These are phyloP conservation scores for Falcunculus frontatus DNA, from an alignment of 2,113 vertebrate species.

Conservation along the genomic window DNA sequence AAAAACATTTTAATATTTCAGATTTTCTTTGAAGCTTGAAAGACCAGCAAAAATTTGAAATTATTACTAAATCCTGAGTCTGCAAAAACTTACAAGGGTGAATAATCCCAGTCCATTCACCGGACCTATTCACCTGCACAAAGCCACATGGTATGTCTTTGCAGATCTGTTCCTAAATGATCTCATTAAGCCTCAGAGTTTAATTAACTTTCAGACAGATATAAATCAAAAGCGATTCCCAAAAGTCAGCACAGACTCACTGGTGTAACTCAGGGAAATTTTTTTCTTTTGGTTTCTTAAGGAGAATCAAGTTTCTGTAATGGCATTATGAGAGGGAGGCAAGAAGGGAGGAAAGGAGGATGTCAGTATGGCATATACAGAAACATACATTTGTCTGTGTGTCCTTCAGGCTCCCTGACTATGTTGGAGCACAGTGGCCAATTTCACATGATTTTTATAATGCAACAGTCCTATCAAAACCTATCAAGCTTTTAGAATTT, in stretches of 20 bases:
- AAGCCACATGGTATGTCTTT: neutral
- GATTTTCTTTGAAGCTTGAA: neutral
- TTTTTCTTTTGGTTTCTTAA: neutral
- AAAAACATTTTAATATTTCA: neutral
- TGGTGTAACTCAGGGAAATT: neutral
- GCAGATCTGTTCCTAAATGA: neutral
- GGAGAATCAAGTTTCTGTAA: neutral
- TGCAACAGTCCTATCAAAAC: neutral
- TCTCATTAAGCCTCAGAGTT: neutral
- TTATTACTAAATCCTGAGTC: neutral
- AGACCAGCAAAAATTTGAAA: neutral
- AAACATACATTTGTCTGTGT: neutral
- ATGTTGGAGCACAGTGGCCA: neutral
- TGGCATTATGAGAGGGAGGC: neutral
- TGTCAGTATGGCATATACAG: neutral
- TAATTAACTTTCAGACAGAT: slow-evolving; percentile 23
- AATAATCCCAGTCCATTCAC: neutral
- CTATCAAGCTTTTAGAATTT: neutral
- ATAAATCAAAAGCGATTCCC: neutral
- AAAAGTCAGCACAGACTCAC: neutral
- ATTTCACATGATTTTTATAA: neutral
- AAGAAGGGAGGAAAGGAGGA: neutral
- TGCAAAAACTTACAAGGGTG: neutral
- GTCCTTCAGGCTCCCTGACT: neutral
- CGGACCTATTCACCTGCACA: neutral